A percentile compares a stretch with the other conserved stretches of the same genome.
Conservation (phyloP, 2,888 invertebrate genomes). For the Byasa hedistus region DNA sequence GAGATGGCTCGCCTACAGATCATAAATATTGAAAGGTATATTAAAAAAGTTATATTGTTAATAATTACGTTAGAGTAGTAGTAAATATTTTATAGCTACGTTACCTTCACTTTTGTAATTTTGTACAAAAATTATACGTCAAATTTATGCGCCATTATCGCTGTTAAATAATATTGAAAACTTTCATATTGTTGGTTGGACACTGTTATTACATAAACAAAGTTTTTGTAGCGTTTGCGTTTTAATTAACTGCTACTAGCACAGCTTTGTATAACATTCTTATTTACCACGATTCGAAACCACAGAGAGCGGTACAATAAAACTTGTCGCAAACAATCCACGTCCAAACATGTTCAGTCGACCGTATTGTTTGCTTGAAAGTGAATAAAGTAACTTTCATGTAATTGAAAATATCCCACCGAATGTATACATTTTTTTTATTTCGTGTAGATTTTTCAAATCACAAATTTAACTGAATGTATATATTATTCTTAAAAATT, state of each 20-base stretch:
- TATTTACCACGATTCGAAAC: constrained; percentile 9
- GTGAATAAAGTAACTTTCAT: constrained; percentile 16
- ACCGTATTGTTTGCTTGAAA: constrained; percentile 8
- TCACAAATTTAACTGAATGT: too few relatives aligned
- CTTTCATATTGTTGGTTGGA: not conserved
- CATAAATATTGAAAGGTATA: too few relatives aligned
- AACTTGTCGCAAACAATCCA: constrained; percentile 21
- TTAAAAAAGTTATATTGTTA: too few relatives aligned
- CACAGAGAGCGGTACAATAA: constrained; percentile 16
- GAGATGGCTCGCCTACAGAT: too few relatives aligned
- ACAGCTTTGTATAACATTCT: not conserved
- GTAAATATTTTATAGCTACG: too few relatives aligned
- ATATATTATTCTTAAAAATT: too few relatives aligned
- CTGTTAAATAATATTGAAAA: not conserved
- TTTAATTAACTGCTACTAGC: not conserved
- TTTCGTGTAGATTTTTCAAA: not conserved
- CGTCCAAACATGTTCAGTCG: constrained; percentile 6
- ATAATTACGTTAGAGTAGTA: too few relatives aligned
- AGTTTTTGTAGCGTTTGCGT: not conserved
- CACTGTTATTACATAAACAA: not conserved
- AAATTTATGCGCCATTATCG: not conserved
- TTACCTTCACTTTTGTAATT: too few relatives aligned
- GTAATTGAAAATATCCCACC: constrained; percentile 10
- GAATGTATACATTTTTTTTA: not conserved
- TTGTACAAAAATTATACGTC: too few relatives aligned